Conservation (phyloP, 1,140 invertebrate genomes). For the Bombus huntii region DNA sequence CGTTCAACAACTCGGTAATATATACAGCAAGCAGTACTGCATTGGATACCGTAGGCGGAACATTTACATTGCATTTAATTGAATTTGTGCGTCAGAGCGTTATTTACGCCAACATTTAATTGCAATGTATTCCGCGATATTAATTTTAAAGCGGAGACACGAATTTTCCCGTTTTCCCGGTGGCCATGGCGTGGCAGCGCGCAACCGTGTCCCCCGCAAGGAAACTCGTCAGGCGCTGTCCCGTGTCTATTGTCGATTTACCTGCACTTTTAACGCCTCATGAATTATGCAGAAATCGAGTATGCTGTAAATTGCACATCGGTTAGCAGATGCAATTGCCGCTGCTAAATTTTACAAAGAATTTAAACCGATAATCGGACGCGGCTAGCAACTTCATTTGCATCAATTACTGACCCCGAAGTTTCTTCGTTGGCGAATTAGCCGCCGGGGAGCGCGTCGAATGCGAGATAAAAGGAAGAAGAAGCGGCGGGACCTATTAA, state of each 20-base stretch:
- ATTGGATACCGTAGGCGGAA: slow-evolving; percentile 45
- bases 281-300: slow-evolving; percentile 16
- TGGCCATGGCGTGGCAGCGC: too few species aligned
- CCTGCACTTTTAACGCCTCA: slow-evolving; percentile 45
- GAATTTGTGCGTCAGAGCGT: slow-evolving; percentile 59
- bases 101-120: slow-evolving; percentile 57
- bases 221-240: not conserved
- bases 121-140: slow-evolving; percentile 50
- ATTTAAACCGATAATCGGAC: slow-evolving; percentile 66
- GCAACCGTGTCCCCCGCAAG: not conserved
- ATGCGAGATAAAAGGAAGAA: slow-evolving; percentile 74
- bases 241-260: slow-evolving; percentile 39
- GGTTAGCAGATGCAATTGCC: slow-evolving; percentile 50
- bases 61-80: slow-evolving; percentile 70
- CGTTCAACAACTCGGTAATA: slow-evolving; percentile 65
- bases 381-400: slow-evolving; percentile 71
- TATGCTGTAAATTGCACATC: not conserved
- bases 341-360: slow-evolving; percentile 55
- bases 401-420: slow-evolving; percentile 77
- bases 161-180: not conserved
- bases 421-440: slow-evolving; percentile 76
- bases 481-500: slow-evolving; percentile 74
- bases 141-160: slow-evolving; percentile 37
- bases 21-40: slow-evolving; percentile 38
- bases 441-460: slow-evolving; percentile 74